Conservation (phyloP, 1,140 invertebrate genomes). For the Atta cephalotes region DNA sequence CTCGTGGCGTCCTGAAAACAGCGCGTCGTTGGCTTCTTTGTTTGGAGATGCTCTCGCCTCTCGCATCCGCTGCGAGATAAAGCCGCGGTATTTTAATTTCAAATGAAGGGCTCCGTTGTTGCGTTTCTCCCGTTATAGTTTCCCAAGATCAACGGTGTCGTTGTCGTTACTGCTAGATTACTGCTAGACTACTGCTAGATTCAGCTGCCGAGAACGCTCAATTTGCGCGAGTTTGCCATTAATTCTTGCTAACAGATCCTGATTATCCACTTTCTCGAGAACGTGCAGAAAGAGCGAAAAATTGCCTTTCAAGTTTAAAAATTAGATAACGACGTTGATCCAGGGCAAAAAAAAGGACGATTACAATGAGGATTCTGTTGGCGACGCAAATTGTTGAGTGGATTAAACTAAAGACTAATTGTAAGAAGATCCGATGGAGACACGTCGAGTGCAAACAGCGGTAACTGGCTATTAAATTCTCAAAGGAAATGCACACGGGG, state of each 20-base stretch:
- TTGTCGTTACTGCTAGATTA: not conserved
- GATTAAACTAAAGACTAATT: not conserved
- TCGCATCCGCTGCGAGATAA: conserved; percentile 43
- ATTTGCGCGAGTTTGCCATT: conserved; percentile 44
- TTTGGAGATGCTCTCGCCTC: conserved; percentile 40
- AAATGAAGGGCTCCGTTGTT: conserved; percentile 39
- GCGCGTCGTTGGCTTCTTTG: conserved; percentile 55
- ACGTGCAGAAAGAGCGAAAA: not conserved
- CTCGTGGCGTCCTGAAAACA: conserved; percentile 37
- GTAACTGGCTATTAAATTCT: conserved; percentile 48
- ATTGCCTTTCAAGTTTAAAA: not conserved
- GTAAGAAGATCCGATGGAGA: not conserved
- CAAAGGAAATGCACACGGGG: not conserved
- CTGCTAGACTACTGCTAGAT: not conserved
- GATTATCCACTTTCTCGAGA: conserved; percentile 27
- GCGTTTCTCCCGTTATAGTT: not conserved
- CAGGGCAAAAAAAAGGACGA: not conserved
- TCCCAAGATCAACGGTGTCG: conserved; percentile 35
- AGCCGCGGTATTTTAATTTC: conserved; percentile 59
- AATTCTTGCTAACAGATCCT: conserved; percentile 38
- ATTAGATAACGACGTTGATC: not conserved
- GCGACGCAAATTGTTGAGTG: not conserved
- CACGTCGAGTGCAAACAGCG: conserved; percentile 6
- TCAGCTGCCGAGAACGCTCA: conserved; percentile 13
- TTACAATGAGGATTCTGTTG: not conserved